A percentile compares a stretch with the other conserved stretches of the same genome.
phyloP scores from a whole-genome alignment of 1,140 invertebrate genomes.

The Micrasema longulum region DNA sequence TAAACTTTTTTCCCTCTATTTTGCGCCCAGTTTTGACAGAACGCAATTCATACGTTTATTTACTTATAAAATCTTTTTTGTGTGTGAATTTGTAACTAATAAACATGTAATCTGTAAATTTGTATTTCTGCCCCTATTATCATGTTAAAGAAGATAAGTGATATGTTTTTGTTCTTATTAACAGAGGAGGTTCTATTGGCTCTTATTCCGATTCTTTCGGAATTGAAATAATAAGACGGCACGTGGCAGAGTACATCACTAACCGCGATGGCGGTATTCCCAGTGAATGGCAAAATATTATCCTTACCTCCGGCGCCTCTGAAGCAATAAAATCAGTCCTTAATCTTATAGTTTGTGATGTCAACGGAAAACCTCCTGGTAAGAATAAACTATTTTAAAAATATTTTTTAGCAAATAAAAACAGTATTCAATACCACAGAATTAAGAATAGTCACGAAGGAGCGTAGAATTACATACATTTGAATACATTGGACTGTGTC shows the following conservation, averaged over 20 bases:
- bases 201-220: constrained; percentile 95
- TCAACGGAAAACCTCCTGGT: constrained; percentile 71
- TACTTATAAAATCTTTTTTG: no score
- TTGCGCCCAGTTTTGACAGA: no score
- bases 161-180: constrained; percentile 20
- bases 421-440: no score
- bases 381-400: constrained; percentile 12
- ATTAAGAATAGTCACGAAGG: no score
- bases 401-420: no score
- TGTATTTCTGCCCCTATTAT: not conserved
- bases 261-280: constrained; percentile 85
- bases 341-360: constrained; percentile 67
- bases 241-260: constrained; percentile 91
- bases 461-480: no score
- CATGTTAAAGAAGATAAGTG: not conserved
- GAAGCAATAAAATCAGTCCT: constrained; percentile 82
- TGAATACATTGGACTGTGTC: no score
- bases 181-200: constrained; percentile 84
- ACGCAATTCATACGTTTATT: no score
- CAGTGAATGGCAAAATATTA: constrained; percentile 82
- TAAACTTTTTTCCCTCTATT: no score
- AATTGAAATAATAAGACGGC: constrained; percentile 89
- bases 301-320: constrained; percentile 91
- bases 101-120: not conserved
- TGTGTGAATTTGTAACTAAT: not conserved